Percentiles rank a stretch among this genome's conserved stretches.
Conservation (phyloP, 2,888 invertebrate species). For the Dinocampus coccinellae region DNA sequence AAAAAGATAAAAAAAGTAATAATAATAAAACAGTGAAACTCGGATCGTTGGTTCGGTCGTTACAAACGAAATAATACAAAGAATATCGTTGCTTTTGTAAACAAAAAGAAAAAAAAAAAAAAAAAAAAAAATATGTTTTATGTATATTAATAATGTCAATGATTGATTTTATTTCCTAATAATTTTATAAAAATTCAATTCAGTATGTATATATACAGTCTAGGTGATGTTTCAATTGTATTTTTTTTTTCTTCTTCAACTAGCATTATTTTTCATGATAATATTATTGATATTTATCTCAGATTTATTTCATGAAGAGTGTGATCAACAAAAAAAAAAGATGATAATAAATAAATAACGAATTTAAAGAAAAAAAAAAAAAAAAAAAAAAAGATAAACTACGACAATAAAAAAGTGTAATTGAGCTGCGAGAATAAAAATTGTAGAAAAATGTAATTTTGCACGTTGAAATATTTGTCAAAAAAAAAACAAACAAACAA, state of each 20-base stretch:
- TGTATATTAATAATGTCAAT: slow-evolving; percentile 10
- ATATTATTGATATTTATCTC: background rate
- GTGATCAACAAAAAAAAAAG: background rate
- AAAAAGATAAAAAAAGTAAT: slow-evolving; percentile 17
- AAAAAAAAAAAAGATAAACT: background rate
- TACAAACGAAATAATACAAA: slow-evolving; percentile 8
- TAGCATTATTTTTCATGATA: background rate
- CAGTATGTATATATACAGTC: background rate
- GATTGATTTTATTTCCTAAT: background rate
- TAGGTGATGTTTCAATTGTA: slow-evolving; percentile 23
- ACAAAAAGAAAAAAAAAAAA: too few relatives aligned
- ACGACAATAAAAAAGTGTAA: slow-evolving; percentile 3
- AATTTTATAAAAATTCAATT: slow-evolving; percentile 12
- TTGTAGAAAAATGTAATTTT: slow-evolving; percentile 6
- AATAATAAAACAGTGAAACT: slow-evolving; percentile 11
- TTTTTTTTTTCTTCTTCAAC: background rate
- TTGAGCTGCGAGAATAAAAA: slow-evolving; percentile 15
- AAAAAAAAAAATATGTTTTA: background rate
- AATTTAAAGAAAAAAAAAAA: background rate
- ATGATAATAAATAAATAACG: background rate
- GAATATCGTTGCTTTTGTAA: background rate
- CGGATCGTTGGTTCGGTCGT: slow-evolving; percentile 20
- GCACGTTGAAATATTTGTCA: slow-evolving; percentile 11
- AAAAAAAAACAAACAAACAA: background rate
- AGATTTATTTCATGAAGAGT: background rate